A percentile compares a stretch with the other conserved stretches of the same genome.
phyloP scores from a whole-genome alignment of 2,888 invertebrate species.

The Drosophila phalerata region DNA sequence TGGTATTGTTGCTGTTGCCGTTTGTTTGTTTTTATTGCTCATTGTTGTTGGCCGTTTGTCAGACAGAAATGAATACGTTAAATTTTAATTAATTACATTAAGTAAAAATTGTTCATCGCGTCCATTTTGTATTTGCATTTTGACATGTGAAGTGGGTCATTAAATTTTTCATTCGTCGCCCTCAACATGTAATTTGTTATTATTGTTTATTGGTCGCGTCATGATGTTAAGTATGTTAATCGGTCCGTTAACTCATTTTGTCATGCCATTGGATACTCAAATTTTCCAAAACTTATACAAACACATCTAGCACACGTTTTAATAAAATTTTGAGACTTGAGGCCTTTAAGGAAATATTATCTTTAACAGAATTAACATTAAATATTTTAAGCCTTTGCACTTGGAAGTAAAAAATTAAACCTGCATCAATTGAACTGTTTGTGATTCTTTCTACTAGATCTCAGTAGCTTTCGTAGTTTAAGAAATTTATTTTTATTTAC shows the following conservation, averaged over 20 bases:
- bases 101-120: conserved; percentile 64
- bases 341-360: too few relatives aligned
- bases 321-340: too few relatives aligned
- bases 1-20: conserved; percentile 18
- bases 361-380: too few relatives aligned
- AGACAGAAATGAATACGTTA: conserved; percentile 72
- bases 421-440: too few relatives aligned
- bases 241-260: neutral
- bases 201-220: conserved; percentile 21
- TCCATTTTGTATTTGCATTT: conserved; percentile 51
- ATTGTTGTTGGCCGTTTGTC: conserved; percentile 42
- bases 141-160: conserved; percentile 69
- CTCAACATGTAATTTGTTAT: conserved; percentile 13
- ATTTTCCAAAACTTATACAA: neutral
- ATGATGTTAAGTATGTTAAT: conserved; percentile 17
- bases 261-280: neutral
- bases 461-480: too few relatives aligned
- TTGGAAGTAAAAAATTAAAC: too few relatives aligned
- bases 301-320: too few relatives aligned
- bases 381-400: too few relatives aligned
- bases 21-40: conserved; percentile 34
- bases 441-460: too few relatives aligned
- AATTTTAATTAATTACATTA: conserved; percentile 79
- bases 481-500: too few relatives aligned
- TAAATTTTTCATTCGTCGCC: conserved; percentile 26